phyloP scores from a whole-genome alignment of 1,140 invertebrate genomes.

The Amyelois transitella region DNA sequence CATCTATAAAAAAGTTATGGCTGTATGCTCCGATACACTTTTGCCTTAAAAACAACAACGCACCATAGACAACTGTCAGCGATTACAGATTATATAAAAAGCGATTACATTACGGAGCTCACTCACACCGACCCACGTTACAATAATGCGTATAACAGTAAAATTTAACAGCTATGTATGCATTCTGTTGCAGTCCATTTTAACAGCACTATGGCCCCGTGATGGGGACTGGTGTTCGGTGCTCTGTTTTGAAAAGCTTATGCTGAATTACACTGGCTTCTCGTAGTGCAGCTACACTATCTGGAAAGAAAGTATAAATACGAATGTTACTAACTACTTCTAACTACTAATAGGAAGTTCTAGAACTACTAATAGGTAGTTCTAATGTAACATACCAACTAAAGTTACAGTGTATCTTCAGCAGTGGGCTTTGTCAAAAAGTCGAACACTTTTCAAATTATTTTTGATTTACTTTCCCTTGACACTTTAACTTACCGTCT shows the following conservation, averaged over 20 bases:
- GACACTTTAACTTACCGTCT: too few species aligned
- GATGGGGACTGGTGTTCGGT: constrained; percentile 33
- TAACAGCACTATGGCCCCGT: constrained; percentile 33
- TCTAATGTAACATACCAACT: too few species aligned
- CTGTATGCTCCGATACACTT: neutral
- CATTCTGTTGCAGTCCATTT: constrained; percentile 50
- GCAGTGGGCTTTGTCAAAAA: too few species aligned
- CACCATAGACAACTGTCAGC: neutral
- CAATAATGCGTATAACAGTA: constrained; percentile 54
- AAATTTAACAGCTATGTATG: constrained; percentile 57
- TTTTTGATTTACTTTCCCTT: too few species aligned
- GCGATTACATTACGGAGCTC: constrained; percentile 52
- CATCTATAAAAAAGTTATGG: neutral
- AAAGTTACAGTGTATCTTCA: too few species aligned
- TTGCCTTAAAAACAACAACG: neutral
- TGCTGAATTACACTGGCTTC: constrained; percentile 43
- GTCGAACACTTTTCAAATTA: too few species aligned
- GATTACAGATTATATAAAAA: constrained; percentile 51
- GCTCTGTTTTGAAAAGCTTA: constrained; percentile 41
- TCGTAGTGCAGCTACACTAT: constrained; percentile 41
- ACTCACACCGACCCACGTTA: constrained; percentile 58
- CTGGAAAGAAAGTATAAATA: constrained; percentile 27
- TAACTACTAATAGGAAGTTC: too few species aligned
- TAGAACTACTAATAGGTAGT: neutral
- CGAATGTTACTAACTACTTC: constrained; percentile 1